Evolutionary conservation across 2,888 invertebrate species (phyloP), one percentile per base, ranked within the genome.

Genomic region (Thalpophila matura): DNA sequence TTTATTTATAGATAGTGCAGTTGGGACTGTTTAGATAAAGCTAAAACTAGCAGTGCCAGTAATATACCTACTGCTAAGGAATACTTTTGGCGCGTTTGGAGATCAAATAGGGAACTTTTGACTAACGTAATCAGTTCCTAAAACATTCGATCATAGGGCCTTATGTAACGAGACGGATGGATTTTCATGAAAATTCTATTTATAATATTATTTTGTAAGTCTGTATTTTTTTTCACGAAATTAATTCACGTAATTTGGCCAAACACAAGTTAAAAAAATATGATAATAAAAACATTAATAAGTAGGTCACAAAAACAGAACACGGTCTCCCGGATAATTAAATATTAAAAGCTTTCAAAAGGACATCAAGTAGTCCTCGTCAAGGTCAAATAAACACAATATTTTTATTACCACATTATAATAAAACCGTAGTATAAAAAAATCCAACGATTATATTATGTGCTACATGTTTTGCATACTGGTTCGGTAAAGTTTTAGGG

Each of bases 1-100:
- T 33, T 29, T 69, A 69, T 73, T 58, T 49, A 51, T 57, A 57
- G 37, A 72, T 29, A 35, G 6, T 27, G 27, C 16, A 22, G 16
- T 29, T 29, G 12, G n/a, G 14, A 33, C 4, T 33, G 6, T n/a
- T 7, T 5, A 14, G n/a, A n/a, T 33, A 14, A 27, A 27, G 27
- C 5, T 9, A 27, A n/a, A 2, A 3, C 2, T 31, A 33, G 31
- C 5, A n/a, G 31, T n/a, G n/a, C n/a, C n/a, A n/a, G n/a, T n/a
- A n/a, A n/a, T n/a, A n/a, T n/a, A n/a, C n/a, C n/a, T n/a, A n/a
- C n/a, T n/a, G n/a, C n/a, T n/a, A n/a, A n/a, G n/a, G n/a, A n/a
- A n/a, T n/a, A n/a, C n/a, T n/a, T n/a, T n/a, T n/a, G n/a, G n/a
- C n/a, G n/a, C n/a, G n/a, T n/a, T n/a, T n/a, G n/a, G n/a, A n/a